Percentiles rank a stretch among this genome's conserved stretches.
These are phyloP conservation scores for Rhodinocichla rosea DNA, from an alignment of 2,113 vertebrate species.

Conservation along the genomic window DNA sequence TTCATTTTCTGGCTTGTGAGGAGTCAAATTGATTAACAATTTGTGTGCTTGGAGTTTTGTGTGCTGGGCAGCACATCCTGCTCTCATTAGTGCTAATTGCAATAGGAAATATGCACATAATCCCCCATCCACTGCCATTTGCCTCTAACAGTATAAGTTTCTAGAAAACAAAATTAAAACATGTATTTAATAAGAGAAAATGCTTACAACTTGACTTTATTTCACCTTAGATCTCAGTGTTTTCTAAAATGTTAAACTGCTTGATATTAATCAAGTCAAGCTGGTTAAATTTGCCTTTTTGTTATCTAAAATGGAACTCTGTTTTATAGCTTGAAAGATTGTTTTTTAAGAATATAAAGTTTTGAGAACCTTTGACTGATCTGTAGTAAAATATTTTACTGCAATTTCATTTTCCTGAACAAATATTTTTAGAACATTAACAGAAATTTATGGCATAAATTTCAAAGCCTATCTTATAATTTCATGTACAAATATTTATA, in stretches of 20 bases:
- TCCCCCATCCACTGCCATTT: not conserved
- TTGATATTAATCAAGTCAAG: constrained; percentile 20
- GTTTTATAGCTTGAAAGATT: constrained; percentile 35
- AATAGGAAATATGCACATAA: not conserved
- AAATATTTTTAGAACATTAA: constrained; percentile 64
- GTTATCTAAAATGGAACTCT: constrained; percentile 2
- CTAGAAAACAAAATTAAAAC: constrained; percentile 1
- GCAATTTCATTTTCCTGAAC: constrained; percentile 46
- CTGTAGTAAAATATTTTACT: constrained; percentile 57
- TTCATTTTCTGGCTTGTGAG: not conserved
- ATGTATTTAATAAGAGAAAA: not conserved
- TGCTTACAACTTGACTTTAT: not conserved
- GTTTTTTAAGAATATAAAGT: constrained; percentile 37
- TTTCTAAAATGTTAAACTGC: not conserved
- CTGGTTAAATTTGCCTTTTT: constrained; percentile 16
- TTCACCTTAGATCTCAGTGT: not conserved
- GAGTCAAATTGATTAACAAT: constrained; percentile 6
- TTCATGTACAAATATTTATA: constrained; percentile 59
- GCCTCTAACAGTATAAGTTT: not conserved
- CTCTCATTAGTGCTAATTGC: not conserved
- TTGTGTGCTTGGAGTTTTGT: not conserved
- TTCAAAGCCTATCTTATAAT: constrained; percentile 52
- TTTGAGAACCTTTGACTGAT: constrained; percentile 55
- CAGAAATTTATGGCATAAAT: constrained; percentile 49
- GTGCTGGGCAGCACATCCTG: not conserved